Conservation (phyloP, 2,113 vertebrate genomes). For the Charina bottae region DNA sequence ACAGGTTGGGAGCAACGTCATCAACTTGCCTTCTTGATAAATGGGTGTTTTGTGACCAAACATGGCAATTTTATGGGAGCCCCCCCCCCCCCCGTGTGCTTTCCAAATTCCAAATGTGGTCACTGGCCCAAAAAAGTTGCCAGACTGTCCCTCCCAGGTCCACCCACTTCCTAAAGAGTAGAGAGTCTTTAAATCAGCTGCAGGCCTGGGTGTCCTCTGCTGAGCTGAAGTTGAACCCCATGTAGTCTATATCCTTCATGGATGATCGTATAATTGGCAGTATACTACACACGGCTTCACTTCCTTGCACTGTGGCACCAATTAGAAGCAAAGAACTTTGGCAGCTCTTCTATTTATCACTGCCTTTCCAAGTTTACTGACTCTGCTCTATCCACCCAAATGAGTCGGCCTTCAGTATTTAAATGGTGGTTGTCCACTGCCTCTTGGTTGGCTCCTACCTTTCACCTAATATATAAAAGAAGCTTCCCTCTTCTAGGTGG, state of each 20-base stretch:
- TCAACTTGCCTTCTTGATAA: background rate
- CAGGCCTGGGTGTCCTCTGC: background rate
- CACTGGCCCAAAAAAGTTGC: background rate
- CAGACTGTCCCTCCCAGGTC: background rate
- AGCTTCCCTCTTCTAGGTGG: background rate
- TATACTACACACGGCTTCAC: background rate
- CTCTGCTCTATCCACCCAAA: background rate
- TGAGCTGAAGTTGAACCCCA: background rate
- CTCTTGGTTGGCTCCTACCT: background rate
- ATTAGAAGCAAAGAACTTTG: background rate
- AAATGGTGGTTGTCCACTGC: background rate
- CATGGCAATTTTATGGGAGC: background rate
- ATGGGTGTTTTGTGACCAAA: background rate
- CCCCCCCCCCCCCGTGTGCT: background rate
- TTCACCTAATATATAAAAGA: background rate
- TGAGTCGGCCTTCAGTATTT: background rate
- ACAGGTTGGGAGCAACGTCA: background rate
- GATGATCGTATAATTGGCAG: background rate
- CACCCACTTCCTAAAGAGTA: background rate
- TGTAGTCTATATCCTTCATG: background rate
- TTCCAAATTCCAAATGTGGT: background rate
- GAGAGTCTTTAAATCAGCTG: background rate
- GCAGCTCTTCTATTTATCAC: background rate
- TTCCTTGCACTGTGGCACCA: background rate
- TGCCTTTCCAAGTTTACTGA: background rate